Base-by-base conservation (phyloP, 2,888 invertebrate species). In the Meghimatium bilineatum region DNA sequence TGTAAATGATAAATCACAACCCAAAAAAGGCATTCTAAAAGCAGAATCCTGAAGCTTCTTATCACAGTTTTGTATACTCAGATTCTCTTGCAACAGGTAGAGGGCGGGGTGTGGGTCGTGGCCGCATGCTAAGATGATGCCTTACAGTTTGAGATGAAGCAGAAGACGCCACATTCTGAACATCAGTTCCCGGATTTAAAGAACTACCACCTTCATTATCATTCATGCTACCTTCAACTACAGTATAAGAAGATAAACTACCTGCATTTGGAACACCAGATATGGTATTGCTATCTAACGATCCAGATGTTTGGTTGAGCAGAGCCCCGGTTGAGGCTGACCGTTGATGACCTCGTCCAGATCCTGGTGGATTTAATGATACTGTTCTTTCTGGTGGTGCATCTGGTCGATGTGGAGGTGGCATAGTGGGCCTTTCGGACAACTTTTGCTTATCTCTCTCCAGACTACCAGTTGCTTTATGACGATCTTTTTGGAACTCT, bases 51-150 rank as follows among this genome's bases (percentile, higher is more conserved):
- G 17, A 14, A 52, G 49, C 0, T 66, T 29, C 52, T 29, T 49
- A 83, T 89, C 89, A 91, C 84, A 91, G 87, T 85, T 90, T 90
- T 36, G 91, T 91, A 83, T 90, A 88, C 83, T 91, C 91, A 20
- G 89, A 87, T 56, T 87, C 81, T 82, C 86, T 88, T 77, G 89
- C 89, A 79, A 87, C 36, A 38, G 90, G 90, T 49, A 90, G 90
- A 20, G 89, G 90, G 60, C 90, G 90, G 34, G 90, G 90, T 80
- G 86, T 87, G 44, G 90, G 90, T 38, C 90, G 86, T 29, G 89
- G 88, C 36, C 89, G 81, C 79, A 86, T 77, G 81, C 81, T 85
- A 80, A 69, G 83, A 66, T 83, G 85, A 20, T 86, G 72, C 17
- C 85, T 85, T 34, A 85, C 69, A 17, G 83, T 84, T 38, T 86